Conservation (phyloP, 2,888 invertebrate species). For the Drosophila peninsularis region DNA sequence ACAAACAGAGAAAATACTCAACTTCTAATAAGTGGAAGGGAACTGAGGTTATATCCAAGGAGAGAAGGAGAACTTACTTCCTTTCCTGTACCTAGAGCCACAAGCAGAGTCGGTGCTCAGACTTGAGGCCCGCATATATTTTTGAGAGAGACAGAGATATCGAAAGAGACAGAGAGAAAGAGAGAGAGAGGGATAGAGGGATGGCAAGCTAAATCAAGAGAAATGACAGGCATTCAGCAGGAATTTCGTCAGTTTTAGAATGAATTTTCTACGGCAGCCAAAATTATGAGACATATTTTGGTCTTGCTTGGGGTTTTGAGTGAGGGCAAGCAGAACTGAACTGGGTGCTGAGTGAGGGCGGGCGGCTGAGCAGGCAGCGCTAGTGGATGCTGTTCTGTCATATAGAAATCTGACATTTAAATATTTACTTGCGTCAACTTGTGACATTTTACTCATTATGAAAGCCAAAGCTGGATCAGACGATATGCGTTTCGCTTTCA, state of each 20-base stretch:
- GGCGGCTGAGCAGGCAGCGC: background rate
- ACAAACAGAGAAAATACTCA: constrained; percentile 12
- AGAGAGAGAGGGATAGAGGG: background rate
- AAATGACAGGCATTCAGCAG: constrained; percentile 21
- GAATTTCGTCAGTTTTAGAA: constrained; percentile 51
- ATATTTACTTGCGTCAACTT: constrained; percentile 83
- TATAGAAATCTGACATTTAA: constrained; percentile 82
- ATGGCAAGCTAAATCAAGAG: background rate
- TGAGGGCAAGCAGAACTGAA: background rate
- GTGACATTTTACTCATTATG: constrained; percentile 81
- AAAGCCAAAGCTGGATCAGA: constrained; percentile 38
- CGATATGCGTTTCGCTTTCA: constrained; percentile 48
- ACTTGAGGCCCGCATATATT: constrained; percentile 68
- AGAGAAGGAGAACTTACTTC: background rate
- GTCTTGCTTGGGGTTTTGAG: constrained; percentile 27
- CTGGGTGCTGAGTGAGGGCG: background rate
- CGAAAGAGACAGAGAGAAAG: background rate
- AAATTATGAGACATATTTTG: constrained; percentile 77
- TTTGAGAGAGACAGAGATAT: constrained; percentile 10
- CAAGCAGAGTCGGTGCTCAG: constrained; percentile 45
- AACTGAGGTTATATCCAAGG: background rate
- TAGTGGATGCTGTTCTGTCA: constrained; percentile 31
- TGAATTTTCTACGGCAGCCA: constrained; percentile 36
- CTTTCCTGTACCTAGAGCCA: constrained; percentile 2
- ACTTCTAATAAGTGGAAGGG: constrained; percentile 27